phyloP scores from a whole-genome alignment of 2,113 vertebrate species.

The Lycocorax pyrrhopterus region DNA sequence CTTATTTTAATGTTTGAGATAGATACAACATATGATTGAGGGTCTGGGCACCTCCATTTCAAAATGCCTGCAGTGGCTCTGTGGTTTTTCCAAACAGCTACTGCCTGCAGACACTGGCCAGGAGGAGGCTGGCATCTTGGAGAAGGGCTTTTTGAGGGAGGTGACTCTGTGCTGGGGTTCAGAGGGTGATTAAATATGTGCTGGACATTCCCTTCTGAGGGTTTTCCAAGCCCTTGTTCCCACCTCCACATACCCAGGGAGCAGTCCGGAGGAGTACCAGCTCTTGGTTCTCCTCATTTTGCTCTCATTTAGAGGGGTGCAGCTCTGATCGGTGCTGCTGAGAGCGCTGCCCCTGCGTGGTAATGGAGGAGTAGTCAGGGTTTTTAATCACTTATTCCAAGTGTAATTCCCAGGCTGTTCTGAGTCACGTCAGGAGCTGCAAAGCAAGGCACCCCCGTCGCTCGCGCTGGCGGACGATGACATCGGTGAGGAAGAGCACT shows the following conservation, averaged over 20 bases:
- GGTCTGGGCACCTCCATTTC: not conserved
- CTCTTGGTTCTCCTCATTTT: not conserved
- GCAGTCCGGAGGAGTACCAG: not conserved
- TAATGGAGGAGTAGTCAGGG: not conserved
- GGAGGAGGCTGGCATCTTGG: not conserved
- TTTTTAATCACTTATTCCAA: constrained; percentile 26
- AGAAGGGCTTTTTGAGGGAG: not conserved
- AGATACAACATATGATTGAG: not conserved
- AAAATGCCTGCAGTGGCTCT: not conserved
- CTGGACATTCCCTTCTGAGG: not conserved
- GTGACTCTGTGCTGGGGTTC: not conserved
- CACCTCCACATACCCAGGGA: not conserved
- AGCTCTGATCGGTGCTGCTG: not conserved
- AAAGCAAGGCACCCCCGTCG: not conserved
- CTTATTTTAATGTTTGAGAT: not conserved
- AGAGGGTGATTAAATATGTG: not conserved
- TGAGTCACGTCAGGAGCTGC: not conserved
- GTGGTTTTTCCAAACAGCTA: not conserved
- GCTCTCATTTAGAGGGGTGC: not conserved
- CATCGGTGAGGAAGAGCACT: not conserved
- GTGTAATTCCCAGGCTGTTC: not conserved
- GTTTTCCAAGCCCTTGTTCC: not conserved
- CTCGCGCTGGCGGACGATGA: rapidly evolving
- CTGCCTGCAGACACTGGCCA: not conserved
- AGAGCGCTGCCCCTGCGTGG: rapidly evolving